Base-by-base conservation (phyloP, 1,140 invertebrate species). In the Globodera ellingtonae region DNA sequence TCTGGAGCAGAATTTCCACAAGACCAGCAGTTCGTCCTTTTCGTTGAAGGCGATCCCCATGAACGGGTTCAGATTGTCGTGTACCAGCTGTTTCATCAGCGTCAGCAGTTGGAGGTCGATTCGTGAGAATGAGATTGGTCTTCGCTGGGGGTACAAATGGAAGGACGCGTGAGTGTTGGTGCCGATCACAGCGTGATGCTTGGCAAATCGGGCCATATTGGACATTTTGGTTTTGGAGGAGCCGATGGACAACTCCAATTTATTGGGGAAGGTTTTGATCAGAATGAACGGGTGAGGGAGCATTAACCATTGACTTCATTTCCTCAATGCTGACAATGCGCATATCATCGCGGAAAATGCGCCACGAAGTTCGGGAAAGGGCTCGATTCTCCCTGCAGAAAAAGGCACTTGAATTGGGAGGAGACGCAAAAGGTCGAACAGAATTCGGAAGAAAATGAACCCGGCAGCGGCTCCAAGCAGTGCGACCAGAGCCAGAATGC, bases 1-100 rank as follows among this genome's bases (percentile, higher is more conserved):
- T 5, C 87, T 79, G 44, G 85, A 87, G 74, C 87, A 88, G 81
- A 88, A 88, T 67, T 88, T 88, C 87, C 87, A 88, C 13, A 89
- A 70, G 8, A 88, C 24, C 13, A 89, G 71, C 80, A 88, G 84
- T 62, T 88, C 87, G 65, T 88, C 88, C 72, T 88, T 88, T 72
- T 88, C 87, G 70, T 88, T 88, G 75, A 89, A 88, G 50, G 84
- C 80, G 78, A 88, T 85, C n/a, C 87, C 87, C 44, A 88, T 79
- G 78, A 88, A 88, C 2, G 87, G 87, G 75, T 88, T 88, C 56
- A 88, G 72, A 72, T 88, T 88, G 69, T 88, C 87, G 70, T 88
- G 87, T 15, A 88, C 87, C 78, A 81, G 46, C 69, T 78, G 59
- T 70, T 84, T 85, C 81, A 85, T 82, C 48, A 67, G 24, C 52